Conservation (phyloP, 1,140 invertebrate genomes). For the Tetramorium alpestre region DNA sequence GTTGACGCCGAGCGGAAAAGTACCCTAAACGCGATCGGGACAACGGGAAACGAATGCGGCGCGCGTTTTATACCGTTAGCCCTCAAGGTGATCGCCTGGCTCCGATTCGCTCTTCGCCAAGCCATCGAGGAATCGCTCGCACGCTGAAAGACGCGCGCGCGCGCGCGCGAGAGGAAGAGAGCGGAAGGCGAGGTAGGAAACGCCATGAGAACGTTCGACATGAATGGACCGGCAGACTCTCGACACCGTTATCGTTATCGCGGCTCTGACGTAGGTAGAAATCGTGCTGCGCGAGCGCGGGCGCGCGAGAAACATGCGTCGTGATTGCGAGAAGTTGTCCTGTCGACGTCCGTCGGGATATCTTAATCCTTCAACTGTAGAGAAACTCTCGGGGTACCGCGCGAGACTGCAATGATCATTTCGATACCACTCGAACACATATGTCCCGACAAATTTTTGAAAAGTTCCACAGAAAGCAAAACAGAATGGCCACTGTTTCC, state of each 20-base stretch:
- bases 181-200: slow-evolving; percentile 54
- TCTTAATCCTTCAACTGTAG: slow-evolving; percentile 18
- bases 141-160: background rate
- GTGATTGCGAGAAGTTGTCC: background rate
- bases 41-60: slow-evolving; percentile 71
- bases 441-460: background rate
- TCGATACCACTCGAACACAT: slow-evolving; percentile 24
- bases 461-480: slow-evolving; percentile 9
- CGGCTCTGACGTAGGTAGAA: slow-evolving; percentile 35
- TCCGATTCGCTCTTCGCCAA: slow-evolving; percentile 59
- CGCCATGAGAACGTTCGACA: slow-evolving; percentile 73
- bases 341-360: slow-evolving; percentile 10
- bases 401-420: background rate
- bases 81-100: slow-evolving; percentile 68
- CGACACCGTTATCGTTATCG: slow-evolving; percentile 79
- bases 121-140: slow-evolving; percentile 14
- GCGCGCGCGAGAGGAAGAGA: slow-evolving; percentile 25
- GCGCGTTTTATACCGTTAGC: slow-evolving; percentile 77
- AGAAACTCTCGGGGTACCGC: background rate
- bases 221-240: slow-evolving; percentile 73
- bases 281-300: slow-evolving; percentile 30
- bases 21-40: slow-evolving; percentile 77
- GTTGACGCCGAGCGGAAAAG: slow-evolving; percentile 73
- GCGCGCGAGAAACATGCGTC: slow-evolving; percentile 24
- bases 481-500: background rate